Conservation (phyloP, 2,797 vertebrate species). For the Nannoperca obscura region DNA sequence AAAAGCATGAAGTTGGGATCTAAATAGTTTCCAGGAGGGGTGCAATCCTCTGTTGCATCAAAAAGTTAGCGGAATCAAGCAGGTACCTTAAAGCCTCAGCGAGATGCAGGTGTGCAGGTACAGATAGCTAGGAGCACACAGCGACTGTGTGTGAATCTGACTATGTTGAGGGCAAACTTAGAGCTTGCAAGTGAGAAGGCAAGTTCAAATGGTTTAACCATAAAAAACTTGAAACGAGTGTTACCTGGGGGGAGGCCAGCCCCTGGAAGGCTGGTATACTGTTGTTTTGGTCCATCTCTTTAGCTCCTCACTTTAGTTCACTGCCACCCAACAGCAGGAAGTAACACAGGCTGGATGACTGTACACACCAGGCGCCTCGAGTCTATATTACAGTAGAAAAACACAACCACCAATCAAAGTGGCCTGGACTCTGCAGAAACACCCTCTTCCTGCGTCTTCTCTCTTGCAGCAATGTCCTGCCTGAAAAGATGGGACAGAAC, state of each 20-base stretch:
- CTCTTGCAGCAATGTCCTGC: neutral
- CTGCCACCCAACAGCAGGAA: constrained; percentile 61
- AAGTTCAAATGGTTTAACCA: neutral
- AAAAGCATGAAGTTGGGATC: neutral
- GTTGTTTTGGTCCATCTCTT: constrained; percentile 97
- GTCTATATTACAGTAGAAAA: constrained; percentile 1
- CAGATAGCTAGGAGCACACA: neutral
- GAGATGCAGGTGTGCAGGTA: neutral
- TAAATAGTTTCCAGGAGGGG: neutral
- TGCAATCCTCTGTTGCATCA: neutral
- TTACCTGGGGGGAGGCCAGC: constrained; percentile 96
- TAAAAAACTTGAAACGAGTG: neutral
- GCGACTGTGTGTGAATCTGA: neutral
- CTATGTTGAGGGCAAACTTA: neutral
- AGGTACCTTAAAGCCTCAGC: neutral
- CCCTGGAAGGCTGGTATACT: constrained; percentile 95
- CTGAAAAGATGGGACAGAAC: constrained; percentile 6
- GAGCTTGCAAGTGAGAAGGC: neutral
- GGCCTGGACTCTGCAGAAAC: constrained; percentile 4
- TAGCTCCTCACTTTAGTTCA: constrained; percentile 47
- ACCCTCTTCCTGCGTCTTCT: neutral
- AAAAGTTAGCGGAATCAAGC: neutral
- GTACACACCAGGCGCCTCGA: neutral
- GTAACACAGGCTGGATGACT: constrained; percentile 9
- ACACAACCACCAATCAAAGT: neutral